These are phyloP conservation scores for Chlamydotis undulata DNA, from an alignment of 2,113 vertebrate genomes.

Conservation along the genomic window DNA sequence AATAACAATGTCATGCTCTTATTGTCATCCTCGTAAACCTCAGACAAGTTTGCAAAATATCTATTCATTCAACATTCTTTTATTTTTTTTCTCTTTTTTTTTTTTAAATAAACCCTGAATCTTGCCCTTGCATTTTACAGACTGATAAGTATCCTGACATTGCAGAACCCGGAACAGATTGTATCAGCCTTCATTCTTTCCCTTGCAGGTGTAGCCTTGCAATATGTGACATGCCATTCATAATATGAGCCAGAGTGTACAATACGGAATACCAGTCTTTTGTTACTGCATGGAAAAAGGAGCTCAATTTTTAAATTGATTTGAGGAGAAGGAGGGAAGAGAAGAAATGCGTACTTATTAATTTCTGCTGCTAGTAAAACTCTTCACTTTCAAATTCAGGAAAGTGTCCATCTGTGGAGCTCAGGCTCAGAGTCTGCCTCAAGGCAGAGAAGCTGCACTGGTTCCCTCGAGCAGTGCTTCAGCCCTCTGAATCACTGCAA, in stretches of 20 bases:
- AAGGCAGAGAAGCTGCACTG: background rate
- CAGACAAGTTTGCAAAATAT: background rate
- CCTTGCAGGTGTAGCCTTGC: constrained; percentile 45
- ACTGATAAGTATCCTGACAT: constrained; percentile 42
- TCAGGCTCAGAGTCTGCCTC: background rate
- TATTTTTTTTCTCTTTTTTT: background rate
- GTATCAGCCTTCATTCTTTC: constrained; percentile 40
- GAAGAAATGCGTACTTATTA: background rate
- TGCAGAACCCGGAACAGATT: constrained; percentile 25
- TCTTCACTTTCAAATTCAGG: background rate
- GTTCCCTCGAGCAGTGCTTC: background rate
- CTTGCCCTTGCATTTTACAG: constrained; percentile 40
- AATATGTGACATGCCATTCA: constrained; percentile 38
- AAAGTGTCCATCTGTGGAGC: background rate
- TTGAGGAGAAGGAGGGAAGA: background rate
- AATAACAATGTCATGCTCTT: background rate
- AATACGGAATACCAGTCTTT: background rate
- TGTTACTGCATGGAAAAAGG: background rate
- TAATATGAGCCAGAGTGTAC: background rate
- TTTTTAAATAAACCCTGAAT: constrained; percentile 6
- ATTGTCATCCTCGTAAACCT: background rate
- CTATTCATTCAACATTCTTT: background rate
- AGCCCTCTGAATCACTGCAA: background rate
- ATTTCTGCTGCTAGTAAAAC: background rate
- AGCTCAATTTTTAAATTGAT: background rate